Conservation (phyloP, 1,140 invertebrate genomes). For the Zaprionus gabonicus region DNA sequence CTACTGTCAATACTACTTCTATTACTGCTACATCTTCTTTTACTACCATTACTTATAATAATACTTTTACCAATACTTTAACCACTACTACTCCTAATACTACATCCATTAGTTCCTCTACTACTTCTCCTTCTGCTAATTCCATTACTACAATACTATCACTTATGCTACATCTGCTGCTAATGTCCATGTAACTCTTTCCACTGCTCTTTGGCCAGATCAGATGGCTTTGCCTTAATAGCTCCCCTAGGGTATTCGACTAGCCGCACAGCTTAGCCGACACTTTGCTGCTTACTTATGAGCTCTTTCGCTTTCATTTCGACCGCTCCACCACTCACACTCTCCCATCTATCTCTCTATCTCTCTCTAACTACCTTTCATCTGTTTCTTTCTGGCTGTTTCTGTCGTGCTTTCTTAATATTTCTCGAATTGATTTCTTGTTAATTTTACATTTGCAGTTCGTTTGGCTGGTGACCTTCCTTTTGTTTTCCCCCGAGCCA, state of each 20-base stretch:
- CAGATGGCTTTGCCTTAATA: background rate
- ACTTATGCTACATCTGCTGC: background rate
- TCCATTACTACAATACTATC: background rate
- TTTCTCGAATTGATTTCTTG: slow-evolving; percentile 79
- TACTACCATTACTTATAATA: no score
- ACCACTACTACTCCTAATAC: background rate
- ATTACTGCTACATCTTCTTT: no score
- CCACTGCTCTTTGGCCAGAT: background rate
- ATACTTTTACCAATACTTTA: no score
- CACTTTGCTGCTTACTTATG: slow-evolving; percentile 37
- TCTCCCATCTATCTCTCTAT: background rate
- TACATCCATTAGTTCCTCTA: background rate
- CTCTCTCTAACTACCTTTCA: background rate
- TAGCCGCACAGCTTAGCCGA: background rate
- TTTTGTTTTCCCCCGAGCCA: slow-evolving; percentile 42
- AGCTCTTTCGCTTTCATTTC: slow-evolving; percentile 38
- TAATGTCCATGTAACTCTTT: background rate
- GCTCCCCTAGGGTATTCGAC: background rate
- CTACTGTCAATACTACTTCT: no score
- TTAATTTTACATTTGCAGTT: slow-evolving; percentile 82
- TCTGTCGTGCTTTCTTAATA: slow-evolving; percentile 39
- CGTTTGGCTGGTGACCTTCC: slow-evolving; percentile 54
- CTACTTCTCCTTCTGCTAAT: background rate
- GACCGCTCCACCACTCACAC: background rate
- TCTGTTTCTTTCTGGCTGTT: background rate